Conservation (phyloP, 2,797 vertebrate genomes). For the Schizopygopsis malacanthus region DNA sequence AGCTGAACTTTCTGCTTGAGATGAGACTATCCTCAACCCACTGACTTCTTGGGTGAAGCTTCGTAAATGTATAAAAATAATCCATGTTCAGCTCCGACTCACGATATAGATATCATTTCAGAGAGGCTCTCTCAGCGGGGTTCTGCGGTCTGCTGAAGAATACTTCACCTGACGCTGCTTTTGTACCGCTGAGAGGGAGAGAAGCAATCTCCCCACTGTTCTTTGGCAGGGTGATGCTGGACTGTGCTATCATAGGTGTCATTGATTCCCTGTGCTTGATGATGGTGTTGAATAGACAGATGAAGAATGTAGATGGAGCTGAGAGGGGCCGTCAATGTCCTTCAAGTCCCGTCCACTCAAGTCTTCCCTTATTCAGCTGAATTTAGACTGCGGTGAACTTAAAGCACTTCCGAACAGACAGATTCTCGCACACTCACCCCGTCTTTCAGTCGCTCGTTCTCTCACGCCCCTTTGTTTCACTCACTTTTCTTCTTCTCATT, state of each 20-base stretch:
- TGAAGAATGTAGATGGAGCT: conserved; percentile 34
- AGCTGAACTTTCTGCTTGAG: conserved; percentile 14
- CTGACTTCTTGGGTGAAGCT: conserved; percentile 23
- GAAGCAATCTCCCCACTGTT: conserved; percentile 45
- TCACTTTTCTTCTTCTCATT: conserved; percentile 25
- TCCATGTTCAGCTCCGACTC: conserved; percentile 39
- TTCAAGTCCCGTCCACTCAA: conserved; percentile 56
- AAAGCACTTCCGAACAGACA: conserved; percentile 20
- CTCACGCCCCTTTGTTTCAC: conserved; percentile 9
- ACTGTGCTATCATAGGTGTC: conserved; percentile 44
- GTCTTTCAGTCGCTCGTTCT: conserved; percentile 20
- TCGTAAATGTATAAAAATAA: conserved; percentile 55
- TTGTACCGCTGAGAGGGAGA: conserved; percentile 39
- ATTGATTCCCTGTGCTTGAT: conserved; percentile 38
- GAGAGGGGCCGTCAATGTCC: conserved; percentile 47
- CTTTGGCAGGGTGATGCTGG: conserved; percentile 32
- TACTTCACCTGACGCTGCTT: conserved; percentile 43
- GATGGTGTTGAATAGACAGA: conserved; percentile 41
- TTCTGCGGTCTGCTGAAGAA: conserved; percentile 30
- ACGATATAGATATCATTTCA: conserved; percentile 48
- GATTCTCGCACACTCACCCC: not conserved
- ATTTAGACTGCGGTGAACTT: conserved; percentile 54
- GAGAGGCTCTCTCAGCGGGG: conserved; percentile 39
- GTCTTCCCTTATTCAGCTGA: conserved; percentile 57
- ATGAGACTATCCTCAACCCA: conserved; percentile 28